Base-by-base conservation (phyloP, 2,797 vertebrate genomes). In the Amblyopsis hoosieri region DNA sequence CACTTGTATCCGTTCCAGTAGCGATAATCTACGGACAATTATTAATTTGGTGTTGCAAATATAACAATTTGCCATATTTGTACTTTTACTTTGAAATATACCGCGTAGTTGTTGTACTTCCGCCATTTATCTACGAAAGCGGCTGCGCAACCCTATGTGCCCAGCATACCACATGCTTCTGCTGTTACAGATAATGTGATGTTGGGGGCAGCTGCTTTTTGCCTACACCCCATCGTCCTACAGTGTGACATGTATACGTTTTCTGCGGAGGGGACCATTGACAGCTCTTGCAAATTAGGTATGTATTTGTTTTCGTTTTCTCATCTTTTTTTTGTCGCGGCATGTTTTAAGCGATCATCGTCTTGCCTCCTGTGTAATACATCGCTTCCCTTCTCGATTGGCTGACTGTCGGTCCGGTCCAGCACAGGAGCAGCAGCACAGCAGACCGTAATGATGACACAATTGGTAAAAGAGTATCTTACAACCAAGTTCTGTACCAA, bases 221-320 rank as follows among this genome's bases (percentile, higher is more conserved):
- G 23, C 23, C 23, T 37, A 37, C 37, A 37, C 37, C 7, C 37
- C 29, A n/a, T 7, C 10, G 54, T 14, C 29, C 9, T 71, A 61
- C 66, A 51, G 57, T 74, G 90, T 74, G 90, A 93, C 85, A 92
- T 92, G 92, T 81, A 79, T 90, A 83, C 66, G 65, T 75, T 60
- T 78, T 60, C 78, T 62, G 66, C 62, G 61, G 76, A 77, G 60
- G 75, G 77, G 75, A 67, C 69, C 76, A 89, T 64, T 87, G 76
- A 83, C 83, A 33, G 68, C 72, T 75, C 71, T 42, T 68, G 66
- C 45, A 81, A 73, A 83, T 69, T 69, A 68, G 88, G 91, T 92
- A 62, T 63, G 91, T 85, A 3, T 31, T 37, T 33, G 12, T 10
- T 33, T n/a, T 33, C 53, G 12, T 10, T 33, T n/a, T 33, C 53